Evolutionary conservation across 2,888 invertebrate genomes (phyloP), one percentile per base, ranked within the genome.

Genomic region (Xylota sylvarum): DNA sequence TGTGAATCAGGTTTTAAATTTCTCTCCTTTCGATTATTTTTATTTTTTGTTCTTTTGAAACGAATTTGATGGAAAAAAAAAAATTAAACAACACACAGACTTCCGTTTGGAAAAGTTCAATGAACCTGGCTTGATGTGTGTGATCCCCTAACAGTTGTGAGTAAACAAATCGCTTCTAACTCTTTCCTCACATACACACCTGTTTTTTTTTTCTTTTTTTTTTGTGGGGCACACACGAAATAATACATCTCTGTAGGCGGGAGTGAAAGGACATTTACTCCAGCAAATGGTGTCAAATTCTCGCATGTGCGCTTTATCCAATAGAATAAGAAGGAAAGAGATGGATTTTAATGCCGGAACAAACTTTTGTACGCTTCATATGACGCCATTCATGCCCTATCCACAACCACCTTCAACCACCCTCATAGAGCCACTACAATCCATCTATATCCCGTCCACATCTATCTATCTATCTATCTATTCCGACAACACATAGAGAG

Each of bases 231-330:
- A 35, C 23, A 48, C 4, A 48, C 19, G 4, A 56, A 35, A 52
- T 5, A 12, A 60, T 40, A 32, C 37, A 69, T 52, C n/a, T 9
- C 5, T 32, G 30, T 64, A 58, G 50, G 37, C 5, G 7, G 23
- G 40, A 4, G 27, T 3, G 17, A 78, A 64, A 73, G 77, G 74
- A 81, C 58, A 76, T 70, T 80, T 52, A 73, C 50, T 58, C 32
- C 64, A 12, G 23, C 52, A 72, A 85, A 70, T 72, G 80, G 76
- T 85, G 76, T 85, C 85, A 72, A 80, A 76, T 72, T 80, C 14
- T 74, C 52, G 64, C 74, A 70, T 82, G 77, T 82, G 72, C 58
- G 48, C 43, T 60, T 27, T 23, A 43, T 10, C 19, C 4, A 12
- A 52, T 4, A 55, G 62, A 17, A 19, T 52, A 40, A 69, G 55